Conservation (phyloP, 2,888 invertebrate genomes). For the Lissonota sp. region DNA sequence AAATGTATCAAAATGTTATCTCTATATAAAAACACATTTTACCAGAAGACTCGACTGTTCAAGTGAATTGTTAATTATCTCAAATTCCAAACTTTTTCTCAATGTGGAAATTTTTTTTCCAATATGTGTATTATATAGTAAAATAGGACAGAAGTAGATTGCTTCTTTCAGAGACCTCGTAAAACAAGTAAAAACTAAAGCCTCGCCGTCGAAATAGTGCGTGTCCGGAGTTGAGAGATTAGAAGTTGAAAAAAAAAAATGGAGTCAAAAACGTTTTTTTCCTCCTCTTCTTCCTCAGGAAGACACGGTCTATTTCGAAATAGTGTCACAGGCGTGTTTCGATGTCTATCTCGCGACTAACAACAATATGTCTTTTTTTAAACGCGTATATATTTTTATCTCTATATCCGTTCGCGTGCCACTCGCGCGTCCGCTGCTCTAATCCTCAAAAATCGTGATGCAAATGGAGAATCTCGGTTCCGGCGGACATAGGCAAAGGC, state of each 20-base stretch:
- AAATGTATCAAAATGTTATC: no score
- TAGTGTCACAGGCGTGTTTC: constrained; percentile 47
- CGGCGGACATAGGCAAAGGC: not conserved
- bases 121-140: no score
- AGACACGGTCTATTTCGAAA: constrained; percentile 58
- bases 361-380: constrained; percentile 31
- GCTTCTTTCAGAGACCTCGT: no score
- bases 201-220: constrained; percentile 13
- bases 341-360: constrained; percentile 25
- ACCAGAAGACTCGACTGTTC: no score
- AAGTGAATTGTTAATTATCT: no score
- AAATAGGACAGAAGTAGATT: no score
- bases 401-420: constrained; percentile 31
- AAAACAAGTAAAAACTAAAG: not conserved
- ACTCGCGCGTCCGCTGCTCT: constrained; percentile 11
- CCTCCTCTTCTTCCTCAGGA: constrained; percentile 12
- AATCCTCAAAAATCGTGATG: constrained; percentile 1
- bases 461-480: constrained; percentile 8
- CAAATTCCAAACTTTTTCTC: no score
- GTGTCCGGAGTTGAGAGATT: constrained; percentile 1
- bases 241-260: constrained; percentile 11
- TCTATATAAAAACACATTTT: no score
- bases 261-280: constrained; percentile 25
- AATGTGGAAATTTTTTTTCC: no score
- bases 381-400: constrained; percentile 27